Conservation (phyloP, 2,888 invertebrate species). For the Rhogogaster chlorosoma region DNA sequence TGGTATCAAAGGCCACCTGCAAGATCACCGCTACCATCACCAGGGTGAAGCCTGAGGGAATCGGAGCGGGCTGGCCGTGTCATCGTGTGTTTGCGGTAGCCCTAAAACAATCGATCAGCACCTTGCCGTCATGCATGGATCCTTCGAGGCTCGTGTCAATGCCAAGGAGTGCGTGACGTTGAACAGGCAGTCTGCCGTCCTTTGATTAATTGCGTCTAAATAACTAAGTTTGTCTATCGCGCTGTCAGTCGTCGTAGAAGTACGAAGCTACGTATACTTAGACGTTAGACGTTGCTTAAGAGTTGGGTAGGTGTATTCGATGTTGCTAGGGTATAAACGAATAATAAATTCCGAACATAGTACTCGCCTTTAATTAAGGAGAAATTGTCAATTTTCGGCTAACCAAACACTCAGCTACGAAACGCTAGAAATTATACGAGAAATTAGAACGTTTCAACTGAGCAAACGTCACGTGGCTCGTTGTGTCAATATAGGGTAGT, state of each 20-base stretch:
- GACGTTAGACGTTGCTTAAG: background rate
- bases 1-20: conserved; percentile 72
- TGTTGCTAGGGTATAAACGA: background rate
- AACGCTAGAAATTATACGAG: conserved; percentile 54
- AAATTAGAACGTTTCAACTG: conserved; percentile 52
- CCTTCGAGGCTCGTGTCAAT: conserved; percentile 59
- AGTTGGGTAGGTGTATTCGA: background rate
- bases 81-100: conserved; percentile 74
- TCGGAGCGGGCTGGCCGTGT: conserved; percentile 66
- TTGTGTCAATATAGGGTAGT: conserved; percentile 23
- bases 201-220: conserved; percentile 72
- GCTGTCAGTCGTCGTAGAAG: conserved; percentile 6
- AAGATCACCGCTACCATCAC: conserved; percentile 63
- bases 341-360: background rate
- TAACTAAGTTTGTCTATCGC: conserved; percentile 64
- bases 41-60: conserved; percentile 64
- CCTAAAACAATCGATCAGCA: conserved; percentile 75
- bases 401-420: conserved; percentile 53
- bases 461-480: conserved; percentile 40
- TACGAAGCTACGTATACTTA: background rate
- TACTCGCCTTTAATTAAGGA: conserved; percentile 3
- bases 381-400: conserved; percentile 55
- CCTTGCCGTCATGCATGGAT: conserved; percentile 66
- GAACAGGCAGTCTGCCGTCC: conserved; percentile 55
- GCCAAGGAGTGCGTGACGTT: conserved; percentile 53